phyloP scores from a whole-genome alignment of 2,797 vertebrate species.

The Eidolon dupreanum region DNA sequence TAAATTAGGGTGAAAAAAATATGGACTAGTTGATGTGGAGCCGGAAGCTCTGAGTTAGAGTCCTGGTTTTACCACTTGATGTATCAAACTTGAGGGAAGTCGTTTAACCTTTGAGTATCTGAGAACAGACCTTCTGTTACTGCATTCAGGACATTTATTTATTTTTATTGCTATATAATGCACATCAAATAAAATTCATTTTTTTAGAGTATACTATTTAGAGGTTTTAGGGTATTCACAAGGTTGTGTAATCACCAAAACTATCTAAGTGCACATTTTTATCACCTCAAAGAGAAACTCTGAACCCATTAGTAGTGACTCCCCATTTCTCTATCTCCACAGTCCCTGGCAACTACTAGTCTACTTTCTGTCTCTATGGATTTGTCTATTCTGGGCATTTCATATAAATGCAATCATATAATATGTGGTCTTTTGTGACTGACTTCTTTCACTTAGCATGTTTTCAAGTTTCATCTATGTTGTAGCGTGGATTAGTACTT shows the following conservation, averaged over 20 bases:
- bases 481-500: neutral
- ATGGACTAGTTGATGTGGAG: neutral
- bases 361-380: neutral
- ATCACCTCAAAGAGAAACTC: neutral
- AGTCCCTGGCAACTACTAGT: neutral
- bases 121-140: neutral
- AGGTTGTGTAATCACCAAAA: neutral
- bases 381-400: neutral
- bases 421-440: neutral
- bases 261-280: neutral
- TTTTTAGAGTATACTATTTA: neutral
- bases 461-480: neutral
- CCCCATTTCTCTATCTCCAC: neutral
- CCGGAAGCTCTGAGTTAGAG: neutral
- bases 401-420: neutral
- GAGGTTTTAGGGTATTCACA: neutral
- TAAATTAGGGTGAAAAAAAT: neutral
- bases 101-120: neutral
- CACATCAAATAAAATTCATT: neutral
- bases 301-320: neutral
- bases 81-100: neutral
- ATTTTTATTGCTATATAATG: slow-evolving; percentile 6
- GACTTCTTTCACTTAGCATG: neutral
- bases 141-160: neutral
- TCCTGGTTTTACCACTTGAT: neutral